Evolutionary conservation across 2,113 vertebrate genomes (phyloP).

Genomic region (Psammodynastes pulverulentus): DNA sequence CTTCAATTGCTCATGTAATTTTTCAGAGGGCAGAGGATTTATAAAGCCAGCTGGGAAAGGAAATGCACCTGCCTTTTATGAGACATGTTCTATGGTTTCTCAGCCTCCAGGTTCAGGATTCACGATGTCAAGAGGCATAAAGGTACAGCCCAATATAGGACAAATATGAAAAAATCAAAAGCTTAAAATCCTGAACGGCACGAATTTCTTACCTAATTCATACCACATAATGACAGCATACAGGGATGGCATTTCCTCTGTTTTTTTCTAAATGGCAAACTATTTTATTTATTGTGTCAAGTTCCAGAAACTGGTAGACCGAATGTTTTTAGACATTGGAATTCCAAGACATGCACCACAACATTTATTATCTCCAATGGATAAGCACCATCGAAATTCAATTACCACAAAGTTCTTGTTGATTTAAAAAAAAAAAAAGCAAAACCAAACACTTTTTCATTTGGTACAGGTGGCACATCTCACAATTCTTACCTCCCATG

Average conservation of each 20-base stretch:
- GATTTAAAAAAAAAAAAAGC: neutral
- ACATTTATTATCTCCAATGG: neutral
- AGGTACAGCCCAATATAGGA: neutral
- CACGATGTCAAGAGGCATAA: neutral
- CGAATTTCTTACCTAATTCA: neutral
- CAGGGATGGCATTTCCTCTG: neutral
- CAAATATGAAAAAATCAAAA: neutral
- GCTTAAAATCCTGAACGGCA: neutral
- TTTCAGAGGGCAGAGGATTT: neutral
- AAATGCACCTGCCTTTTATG: neutral
- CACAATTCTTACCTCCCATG: neutral
- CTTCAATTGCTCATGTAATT: neutral
- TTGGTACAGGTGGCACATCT: neutral
- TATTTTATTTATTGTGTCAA: neutral
- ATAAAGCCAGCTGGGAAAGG: neutral
- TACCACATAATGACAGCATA: neutral
- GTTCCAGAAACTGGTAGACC: neutral
- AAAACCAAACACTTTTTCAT: neutral
- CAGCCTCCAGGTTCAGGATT: neutral
- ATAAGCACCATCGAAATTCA: neutral
- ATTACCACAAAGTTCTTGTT: neutral
- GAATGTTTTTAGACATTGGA: neutral
- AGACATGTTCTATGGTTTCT: neutral
- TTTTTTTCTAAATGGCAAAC: neutral
- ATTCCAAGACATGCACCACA: neutral